A percentile compares a stretch with the other conserved stretches of the same genome.
phyloP scores from a whole-genome alignment of 2,888 invertebrate genomes.

The Sminthurinus aureus region DNA sequence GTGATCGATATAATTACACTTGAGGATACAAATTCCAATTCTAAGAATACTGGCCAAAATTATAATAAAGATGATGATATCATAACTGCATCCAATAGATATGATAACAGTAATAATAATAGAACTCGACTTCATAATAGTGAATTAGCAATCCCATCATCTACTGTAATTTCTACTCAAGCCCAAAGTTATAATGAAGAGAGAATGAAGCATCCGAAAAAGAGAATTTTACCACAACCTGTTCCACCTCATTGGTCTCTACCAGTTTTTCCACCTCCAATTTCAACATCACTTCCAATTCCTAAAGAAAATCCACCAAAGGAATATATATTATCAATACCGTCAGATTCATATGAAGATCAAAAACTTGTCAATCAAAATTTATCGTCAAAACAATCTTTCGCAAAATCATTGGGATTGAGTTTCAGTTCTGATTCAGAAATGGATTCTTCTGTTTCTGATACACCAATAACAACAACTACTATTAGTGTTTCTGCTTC shows the following conservation, averaged over 20 bases:
- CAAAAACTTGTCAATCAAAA: too few relatives aligned
- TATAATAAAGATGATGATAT: too few relatives aligned
- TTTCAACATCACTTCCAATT: background rate
- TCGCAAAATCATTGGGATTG: too few relatives aligned
- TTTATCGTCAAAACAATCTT: too few relatives aligned
- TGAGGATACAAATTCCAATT: too few relatives aligned
- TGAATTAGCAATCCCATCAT: background rate
- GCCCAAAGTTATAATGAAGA: background rate
- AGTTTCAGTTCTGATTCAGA: too few relatives aligned
- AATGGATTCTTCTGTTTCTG: too few relatives aligned
- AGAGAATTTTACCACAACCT: conserved; percentile 36
- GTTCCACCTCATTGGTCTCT: conserved; percentile 31
- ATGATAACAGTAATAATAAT: background rate
- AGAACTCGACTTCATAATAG: too few relatives aligned
- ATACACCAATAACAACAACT: too few relatives aligned
- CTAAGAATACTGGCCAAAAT: too few relatives aligned
- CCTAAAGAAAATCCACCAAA: background rate
- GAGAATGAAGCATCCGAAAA: background rate
- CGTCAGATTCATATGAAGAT: background rate
- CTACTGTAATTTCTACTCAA: background rate
- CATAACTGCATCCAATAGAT: background rate
- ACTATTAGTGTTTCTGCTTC: too few relatives aligned
- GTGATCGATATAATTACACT: too few relatives aligned
- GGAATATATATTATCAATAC: background rate
- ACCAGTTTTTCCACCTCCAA: conserved; percentile 12